phyloP scores from a whole-genome alignment of 2,888 invertebrate genomes.

The Sinohyriopsis cumingii region DNA sequence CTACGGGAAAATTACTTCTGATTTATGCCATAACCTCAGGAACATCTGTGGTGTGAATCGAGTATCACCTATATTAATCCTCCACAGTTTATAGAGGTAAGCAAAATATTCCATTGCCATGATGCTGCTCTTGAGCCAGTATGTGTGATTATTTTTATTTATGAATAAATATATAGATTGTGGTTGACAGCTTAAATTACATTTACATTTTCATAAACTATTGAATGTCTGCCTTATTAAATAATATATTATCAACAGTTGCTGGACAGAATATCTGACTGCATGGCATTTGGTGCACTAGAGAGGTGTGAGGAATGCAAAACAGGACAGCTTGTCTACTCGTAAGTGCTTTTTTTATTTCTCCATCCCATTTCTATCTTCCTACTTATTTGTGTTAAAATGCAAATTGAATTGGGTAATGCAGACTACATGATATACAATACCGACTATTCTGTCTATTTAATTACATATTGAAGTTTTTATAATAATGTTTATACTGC shows the following conservation, averaged over 20 bases:
- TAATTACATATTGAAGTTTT: not conserved
- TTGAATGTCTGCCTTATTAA: not conserved
- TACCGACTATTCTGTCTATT: not conserved
- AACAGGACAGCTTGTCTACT: constrained; percentile 78
- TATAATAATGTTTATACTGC: too few species aligned
- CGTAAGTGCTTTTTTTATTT: constrained; percentile 43
- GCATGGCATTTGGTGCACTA: constrained; percentile 90
- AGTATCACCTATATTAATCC: too few species aligned
- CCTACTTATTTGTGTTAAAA: not conserved
- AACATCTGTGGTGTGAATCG: too few species aligned
- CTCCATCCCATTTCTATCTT: too few species aligned
- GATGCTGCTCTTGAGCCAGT: too few species aligned
- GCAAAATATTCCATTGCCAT: too few species aligned
- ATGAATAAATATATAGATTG: too few species aligned
- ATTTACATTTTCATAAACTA: not conserved
- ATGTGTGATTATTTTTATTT: too few species aligned
- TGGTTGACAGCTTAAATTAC: not conserved
- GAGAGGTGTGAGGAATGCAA: constrained; percentile 85
- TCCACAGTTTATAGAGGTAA: too few species aligned
- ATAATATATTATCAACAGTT: constrained; percentile 74
- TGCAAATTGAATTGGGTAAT: not conserved
- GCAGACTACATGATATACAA: too few species aligned
- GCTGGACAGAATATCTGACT: constrained; percentile 85
- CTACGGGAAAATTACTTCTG: too few species aligned
- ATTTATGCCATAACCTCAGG: too few species aligned